Percentiles rank a stretch among this genome's conserved stretches.
Evolutionary conservation across 2,888 invertebrate genomes (phyloP).

Genomic region (Drepanosiphum platanoidis): DNA sequence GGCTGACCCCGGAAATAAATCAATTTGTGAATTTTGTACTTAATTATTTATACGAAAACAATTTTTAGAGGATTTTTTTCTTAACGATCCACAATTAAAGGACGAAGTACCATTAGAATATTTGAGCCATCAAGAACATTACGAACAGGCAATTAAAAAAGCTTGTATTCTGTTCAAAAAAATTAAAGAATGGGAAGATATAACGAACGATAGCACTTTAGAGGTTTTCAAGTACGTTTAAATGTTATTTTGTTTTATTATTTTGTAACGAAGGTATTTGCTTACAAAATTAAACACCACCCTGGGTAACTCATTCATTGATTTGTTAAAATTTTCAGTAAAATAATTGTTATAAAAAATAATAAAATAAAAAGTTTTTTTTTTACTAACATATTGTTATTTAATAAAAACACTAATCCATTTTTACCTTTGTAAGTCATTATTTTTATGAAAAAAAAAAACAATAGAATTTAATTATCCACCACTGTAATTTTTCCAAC

Average conservation of each 20-base stretch:
- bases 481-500: too few relatives aligned
- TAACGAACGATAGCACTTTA: slow-evolving; percentile 76
- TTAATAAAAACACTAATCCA: too few relatives aligned
- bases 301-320: too few relatives aligned
- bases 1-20: not conserved
- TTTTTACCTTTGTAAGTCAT: too few relatives aligned
- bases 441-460: too few relatives aligned
- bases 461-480: too few relatives aligned
- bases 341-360: too few relatives aligned
- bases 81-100: slow-evolving; percentile 75
- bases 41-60: not conserved
- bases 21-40: not conserved
- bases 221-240: slow-evolving; percentile 77
- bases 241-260: not conserved
- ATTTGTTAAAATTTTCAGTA: too few relatives aligned
- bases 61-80: slow-evolving; percentile 71
- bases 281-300: too few relatives aligned
- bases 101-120: slow-evolving; percentile 79
- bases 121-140: slow-evolving; percentile 85
- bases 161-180: slow-evolving; percentile 78
- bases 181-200: slow-evolving; percentile 75
- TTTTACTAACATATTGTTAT: too few relatives aligned
- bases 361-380: too few relatives aligned
- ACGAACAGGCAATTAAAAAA: slow-evolving; percentile 80
- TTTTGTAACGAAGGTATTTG: too few relatives aligned